These are phyloP conservation scores for Cyanoliseus patagonus DNA, from an alignment of 2,113 vertebrate genomes.

Conservation along the genomic window DNA sequence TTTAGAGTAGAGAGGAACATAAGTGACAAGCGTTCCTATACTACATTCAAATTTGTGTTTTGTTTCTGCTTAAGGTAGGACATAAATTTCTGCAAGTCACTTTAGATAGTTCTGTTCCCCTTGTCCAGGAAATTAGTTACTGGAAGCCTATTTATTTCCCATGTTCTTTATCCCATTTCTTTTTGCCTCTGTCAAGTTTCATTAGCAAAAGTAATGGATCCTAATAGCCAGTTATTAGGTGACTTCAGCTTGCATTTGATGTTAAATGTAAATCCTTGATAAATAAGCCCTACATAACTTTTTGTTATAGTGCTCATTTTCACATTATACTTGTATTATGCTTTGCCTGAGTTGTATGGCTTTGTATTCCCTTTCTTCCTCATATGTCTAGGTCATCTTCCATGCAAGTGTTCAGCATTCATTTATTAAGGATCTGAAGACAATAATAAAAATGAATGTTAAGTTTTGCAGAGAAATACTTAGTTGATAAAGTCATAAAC, in stretches of 20 bases:
- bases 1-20: neutral
- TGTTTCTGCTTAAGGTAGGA: neutral
- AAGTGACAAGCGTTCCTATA: neutral
- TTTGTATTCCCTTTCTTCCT: neutral
- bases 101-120: neutral
- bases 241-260: neutral
- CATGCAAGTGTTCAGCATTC: neutral
- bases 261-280: neutral
- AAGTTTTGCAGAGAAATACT: neutral
- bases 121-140: neutral
- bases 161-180: neutral
- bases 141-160: neutral
- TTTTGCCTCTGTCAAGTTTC: neutral
- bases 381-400: neutral
- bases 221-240: neutral
- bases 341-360: neutral
- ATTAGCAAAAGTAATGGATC: neutral
- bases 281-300: neutral
- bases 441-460: neutral
- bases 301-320: neutral
- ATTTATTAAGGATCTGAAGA: neutral
- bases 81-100: neutral
- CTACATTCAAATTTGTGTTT: neutral
- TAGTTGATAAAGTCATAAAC: neutral
- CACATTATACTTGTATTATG: neutral